These are phyloP conservation scores for Drosophila fungiperda DNA, from an alignment of 2,888 invertebrate species.

Conservation along the genomic window DNA sequence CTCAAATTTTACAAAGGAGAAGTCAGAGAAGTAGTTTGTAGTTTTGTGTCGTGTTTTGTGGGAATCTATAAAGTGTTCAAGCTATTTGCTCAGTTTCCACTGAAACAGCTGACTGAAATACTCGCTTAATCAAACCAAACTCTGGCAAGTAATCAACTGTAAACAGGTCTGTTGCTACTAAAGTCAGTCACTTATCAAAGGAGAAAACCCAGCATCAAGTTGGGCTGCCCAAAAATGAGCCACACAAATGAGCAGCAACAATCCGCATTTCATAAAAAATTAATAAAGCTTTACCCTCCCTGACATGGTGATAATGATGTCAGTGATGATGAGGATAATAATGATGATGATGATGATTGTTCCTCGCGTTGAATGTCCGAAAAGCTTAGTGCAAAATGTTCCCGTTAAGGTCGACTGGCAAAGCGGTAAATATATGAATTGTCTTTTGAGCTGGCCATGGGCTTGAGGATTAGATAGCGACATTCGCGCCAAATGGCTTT, in stretches of 20 bases:
- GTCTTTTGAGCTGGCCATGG: conserved; percentile 68
- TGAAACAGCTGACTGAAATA: not conserved
- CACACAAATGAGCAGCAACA: conserved; percentile 32
- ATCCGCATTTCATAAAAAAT: conserved; percentile 64
- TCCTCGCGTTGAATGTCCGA: conserved; percentile 37
- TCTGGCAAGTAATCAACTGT: conserved; percentile 11
- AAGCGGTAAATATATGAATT: conserved; percentile 78
- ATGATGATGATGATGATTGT: conserved; percentile 10
- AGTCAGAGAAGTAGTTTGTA: not conserved
- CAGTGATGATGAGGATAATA: conserved; percentile 1
- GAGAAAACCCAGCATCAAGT: conserved; percentile 28
- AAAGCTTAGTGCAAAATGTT: conserved; percentile 57
- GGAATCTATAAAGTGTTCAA: not conserved
- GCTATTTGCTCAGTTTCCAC: not conserved
- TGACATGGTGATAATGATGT: conserved; percentile 1
- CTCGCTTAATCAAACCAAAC: conserved; percentile 10
- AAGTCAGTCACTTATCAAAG: conserved; percentile 18
- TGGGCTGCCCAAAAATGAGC: conserved; percentile 22
- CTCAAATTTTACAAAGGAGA: not conserved
- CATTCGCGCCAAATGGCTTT: conserved; percentile 72
- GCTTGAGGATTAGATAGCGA: conserved; percentile 55
- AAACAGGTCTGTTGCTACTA: conserved; percentile 2
- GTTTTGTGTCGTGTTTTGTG: not conserved
- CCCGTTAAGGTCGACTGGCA: conserved; percentile 61
- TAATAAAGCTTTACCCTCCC: conserved; percentile 56